These are phyloP conservation scores for Neotragus moschatus DNA, from an alignment of 2,113 vertebrate genomes.

Conservation along the genomic window DNA sequence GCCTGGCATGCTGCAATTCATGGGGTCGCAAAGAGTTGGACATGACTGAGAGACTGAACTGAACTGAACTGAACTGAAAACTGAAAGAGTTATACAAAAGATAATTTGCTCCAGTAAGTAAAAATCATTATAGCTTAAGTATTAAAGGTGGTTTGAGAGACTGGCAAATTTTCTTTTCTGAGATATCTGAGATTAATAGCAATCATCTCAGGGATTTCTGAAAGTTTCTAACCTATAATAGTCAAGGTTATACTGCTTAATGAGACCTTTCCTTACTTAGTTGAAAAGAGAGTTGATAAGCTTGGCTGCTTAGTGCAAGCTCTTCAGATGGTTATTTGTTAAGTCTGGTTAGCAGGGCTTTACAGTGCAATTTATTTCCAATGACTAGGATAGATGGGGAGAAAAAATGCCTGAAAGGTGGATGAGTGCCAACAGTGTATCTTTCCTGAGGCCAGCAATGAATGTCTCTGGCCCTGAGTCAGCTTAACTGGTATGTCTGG, in stretches of 20 bases:
- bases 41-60: rapidly evolving
- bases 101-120: neutral
- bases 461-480: slow-evolving; percentile 7
- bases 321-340: neutral
- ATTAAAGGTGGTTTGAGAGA: neutral
- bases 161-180: neutral
- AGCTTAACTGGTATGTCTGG: slow-evolving; percentile 25
- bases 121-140: neutral
- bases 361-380: neutral
- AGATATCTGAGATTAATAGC: neutral
- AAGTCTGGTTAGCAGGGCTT: neutral
- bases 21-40: too few relatives aligned
- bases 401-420: neutral
- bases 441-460: neutral
- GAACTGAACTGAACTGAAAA: neutral
- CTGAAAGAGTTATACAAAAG: neutral
- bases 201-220: neutral
- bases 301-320: neutral
- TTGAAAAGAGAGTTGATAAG: neutral
- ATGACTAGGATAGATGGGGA: neutral
- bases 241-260: neutral
- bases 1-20: rapidly evolving
- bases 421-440: neutral
- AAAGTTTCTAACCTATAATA: neutral
- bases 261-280: neutral